Conservation (phyloP, 2,888 invertebrate genomes). For the Acanthoscelides obtectus region DNA sequence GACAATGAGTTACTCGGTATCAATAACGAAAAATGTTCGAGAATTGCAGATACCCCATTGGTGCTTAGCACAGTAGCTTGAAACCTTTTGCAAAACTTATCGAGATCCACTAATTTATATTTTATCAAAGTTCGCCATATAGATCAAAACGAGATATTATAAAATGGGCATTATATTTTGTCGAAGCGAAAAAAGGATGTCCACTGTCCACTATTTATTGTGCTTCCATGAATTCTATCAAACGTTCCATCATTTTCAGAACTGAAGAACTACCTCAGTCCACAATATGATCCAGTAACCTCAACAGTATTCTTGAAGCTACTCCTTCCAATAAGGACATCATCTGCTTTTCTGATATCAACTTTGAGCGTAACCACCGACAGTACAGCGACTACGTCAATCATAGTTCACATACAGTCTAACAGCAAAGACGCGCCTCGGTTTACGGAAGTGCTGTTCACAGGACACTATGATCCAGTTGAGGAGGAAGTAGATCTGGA, state of each 20-base stretch:
- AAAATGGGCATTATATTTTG: too few species aligned
- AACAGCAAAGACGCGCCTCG: constrained; percentile 1
- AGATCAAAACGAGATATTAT: too few species aligned
- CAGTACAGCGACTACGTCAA: constrained; percentile 5
- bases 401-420: constrained; percentile 14
- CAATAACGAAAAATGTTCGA: too few species aligned
- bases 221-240: too few species aligned
- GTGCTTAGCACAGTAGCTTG: too few species aligned
- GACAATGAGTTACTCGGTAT: too few species aligned
- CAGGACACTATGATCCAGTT: constrained; percentile 20
- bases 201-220: too few species aligned
- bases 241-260: constrained; percentile 19
- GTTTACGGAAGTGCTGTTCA: constrained; percentile 22
- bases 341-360: constrained; percentile 9
- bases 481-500: constrained; percentile 13
- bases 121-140: too few species aligned
- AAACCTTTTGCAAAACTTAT: too few species aligned
- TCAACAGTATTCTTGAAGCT: neutral
- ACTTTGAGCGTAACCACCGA: constrained; percentile 15
- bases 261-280: constrained; percentile 15
- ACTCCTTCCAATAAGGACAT: neutral
- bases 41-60: too few species aligned
- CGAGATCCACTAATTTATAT: too few species aligned
- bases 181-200: too few species aligned
- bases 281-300: neutral